Percentiles rank a stretch among this genome's conserved stretches.
phyloP scores from a whole-genome alignment of 2,797 vertebrate genomes.

The Thalassophryne amazonica region DNA sequence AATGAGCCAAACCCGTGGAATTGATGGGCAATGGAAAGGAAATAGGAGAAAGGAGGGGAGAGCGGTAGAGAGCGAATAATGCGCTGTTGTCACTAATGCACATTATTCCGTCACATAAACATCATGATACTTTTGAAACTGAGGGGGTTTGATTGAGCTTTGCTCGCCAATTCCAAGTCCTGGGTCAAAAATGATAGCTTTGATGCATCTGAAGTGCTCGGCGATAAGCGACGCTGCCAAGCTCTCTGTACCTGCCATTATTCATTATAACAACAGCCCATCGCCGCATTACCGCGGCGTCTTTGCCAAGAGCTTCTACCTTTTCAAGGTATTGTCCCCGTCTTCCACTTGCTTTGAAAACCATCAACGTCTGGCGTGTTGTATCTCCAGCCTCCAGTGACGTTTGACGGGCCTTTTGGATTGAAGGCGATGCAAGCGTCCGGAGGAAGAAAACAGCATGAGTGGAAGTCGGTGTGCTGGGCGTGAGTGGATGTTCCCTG shows the following conservation, averaged over 20 bases:
- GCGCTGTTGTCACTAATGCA: slow-evolving; percentile 37
- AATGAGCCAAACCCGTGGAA: slow-evolving; percentile 60
- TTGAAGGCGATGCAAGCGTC: slow-evolving; percentile 39
- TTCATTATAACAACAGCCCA: slow-evolving; percentile 32
- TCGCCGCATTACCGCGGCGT: neutral
- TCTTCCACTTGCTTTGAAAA: slow-evolving; percentile 10
- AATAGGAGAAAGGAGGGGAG: slow-evolving; percentile 23
- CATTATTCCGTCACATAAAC: slow-evolving; percentile 59
- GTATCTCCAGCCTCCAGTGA: slow-evolving; percentile 31
- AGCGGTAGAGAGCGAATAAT: slow-evolving; percentile 31
- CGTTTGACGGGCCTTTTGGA: slow-evolving; percentile 51
- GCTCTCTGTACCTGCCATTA: slow-evolving; percentile 9
- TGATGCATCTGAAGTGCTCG: no score
- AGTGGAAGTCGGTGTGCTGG: slow-evolving; percentile 44
- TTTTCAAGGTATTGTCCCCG: slow-evolving; percentile 9
- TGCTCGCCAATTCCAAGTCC: slow-evolving; percentile 9
- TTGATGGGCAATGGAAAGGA: slow-evolving; percentile 59
- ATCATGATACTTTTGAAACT: slow-evolving; percentile 38
- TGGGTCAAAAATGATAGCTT: slow-evolving; percentile 9
- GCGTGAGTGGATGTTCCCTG: slow-evolving; percentile 48
- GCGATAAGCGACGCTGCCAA: slow-evolving; percentile 5
- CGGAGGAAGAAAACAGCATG: slow-evolving; percentile 25
- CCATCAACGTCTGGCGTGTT: slow-evolving; percentile 15
- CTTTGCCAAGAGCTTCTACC: no score
- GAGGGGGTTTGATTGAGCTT: slow-evolving; percentile 9